Conservation (phyloP, 2,888 invertebrate species). For the Rhagonycha fulva region DNA sequence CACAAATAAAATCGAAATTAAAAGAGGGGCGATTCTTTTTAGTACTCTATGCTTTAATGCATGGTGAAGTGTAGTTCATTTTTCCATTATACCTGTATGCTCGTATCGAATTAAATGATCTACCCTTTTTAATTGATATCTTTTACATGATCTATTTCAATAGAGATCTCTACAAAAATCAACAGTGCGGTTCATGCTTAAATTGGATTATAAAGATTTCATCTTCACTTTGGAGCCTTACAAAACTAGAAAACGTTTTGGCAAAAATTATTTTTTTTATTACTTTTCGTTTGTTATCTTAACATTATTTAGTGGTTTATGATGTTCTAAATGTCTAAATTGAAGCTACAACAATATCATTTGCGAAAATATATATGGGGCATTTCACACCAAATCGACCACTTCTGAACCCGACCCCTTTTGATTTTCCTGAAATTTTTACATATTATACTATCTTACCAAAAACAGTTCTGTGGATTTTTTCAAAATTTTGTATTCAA, state of each 20-base stretch:
- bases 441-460: too few relatives aligned
- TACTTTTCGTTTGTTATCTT: background rate
- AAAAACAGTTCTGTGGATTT: too few relatives aligned
- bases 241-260: background rate
- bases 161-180: slow-evolving; percentile 4
- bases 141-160: background rate
- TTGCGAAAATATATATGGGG: background rate
- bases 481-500: too few relatives aligned
- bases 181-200: slow-evolving; percentile 10
- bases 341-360: background rate
- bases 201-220: slow-evolving; percentile 5
- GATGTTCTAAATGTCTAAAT: background rate
- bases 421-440: too few relatives aligned
- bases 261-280: background rate
- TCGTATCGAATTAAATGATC: slow-evolving; percentile 5
- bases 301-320: background rate
- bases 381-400: too few relatives aligned
- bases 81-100: slow-evolving; percentile 7
- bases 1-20: slow-evolving; percentile 4
- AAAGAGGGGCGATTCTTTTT: slow-evolving; percentile 4
- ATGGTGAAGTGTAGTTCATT: slow-evolving; percentile 8
- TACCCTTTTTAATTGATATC: slow-evolving; percentile 5
- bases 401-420: too few relatives aligned
- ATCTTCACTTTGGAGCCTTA: background rate
- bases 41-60: background rate